phyloP scores from a whole-genome alignment of 2,113 vertebrate species.

The Paramormyrops kingsleyae region DNA sequence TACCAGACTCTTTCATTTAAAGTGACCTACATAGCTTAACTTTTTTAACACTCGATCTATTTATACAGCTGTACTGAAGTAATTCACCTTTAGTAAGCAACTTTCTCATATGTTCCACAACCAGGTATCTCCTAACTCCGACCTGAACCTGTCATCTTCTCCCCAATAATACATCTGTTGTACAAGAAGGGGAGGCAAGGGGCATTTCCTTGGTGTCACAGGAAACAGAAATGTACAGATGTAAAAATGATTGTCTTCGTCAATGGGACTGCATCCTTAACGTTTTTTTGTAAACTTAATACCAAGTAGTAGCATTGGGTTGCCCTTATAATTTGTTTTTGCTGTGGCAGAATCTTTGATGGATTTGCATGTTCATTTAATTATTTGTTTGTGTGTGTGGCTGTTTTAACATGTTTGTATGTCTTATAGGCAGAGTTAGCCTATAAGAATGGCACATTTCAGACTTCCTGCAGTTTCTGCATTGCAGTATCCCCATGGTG shows the following conservation, averaged over 20 bases:
- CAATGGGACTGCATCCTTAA: neutral
- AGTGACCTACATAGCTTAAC: constrained; percentile 9
- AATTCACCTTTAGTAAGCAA: constrained; percentile 1
- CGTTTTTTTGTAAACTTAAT: neutral
- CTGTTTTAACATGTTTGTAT: neutral
- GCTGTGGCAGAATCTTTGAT: neutral
- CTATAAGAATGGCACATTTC: neutral
- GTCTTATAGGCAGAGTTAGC: neutral
- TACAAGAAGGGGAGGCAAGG: neutral
- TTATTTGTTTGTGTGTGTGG: neutral
- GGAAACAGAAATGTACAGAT: neutral
- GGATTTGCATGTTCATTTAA: neutral
- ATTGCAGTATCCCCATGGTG: neutral
- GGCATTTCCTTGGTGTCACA: neutral
- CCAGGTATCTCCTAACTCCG: neutral
- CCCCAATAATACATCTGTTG: neutral
- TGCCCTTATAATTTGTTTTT: neutral
- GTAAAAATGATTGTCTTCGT: neutral
- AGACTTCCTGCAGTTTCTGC: neutral
- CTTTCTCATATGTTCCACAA: neutral
- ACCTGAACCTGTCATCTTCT: neutral
- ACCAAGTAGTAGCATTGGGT: neutral
- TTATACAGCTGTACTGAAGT: neutral
- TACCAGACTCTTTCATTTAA: constrained; percentile 1
- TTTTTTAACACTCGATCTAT: neutral